Conservation (phyloP, 2,113 vertebrate species). For the Illadopsis cleaveri region DNA sequence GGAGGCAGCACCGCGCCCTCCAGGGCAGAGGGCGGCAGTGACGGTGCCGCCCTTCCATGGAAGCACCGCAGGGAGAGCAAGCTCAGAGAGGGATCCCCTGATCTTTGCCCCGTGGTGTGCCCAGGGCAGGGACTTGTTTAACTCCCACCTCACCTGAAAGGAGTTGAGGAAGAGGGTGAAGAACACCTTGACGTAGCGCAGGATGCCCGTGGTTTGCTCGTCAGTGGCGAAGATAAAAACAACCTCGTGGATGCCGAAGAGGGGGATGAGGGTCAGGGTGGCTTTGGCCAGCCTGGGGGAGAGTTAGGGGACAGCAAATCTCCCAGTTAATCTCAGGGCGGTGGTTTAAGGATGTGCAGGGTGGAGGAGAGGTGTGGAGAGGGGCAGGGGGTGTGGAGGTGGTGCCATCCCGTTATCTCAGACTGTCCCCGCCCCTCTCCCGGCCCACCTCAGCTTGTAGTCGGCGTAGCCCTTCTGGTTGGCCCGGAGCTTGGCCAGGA, state of each 20-base stretch:
- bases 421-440: background rate
- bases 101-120: background rate
- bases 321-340: background rate
- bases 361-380: background rate
- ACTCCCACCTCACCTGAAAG: conserved; percentile 75
- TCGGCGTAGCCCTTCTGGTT: conserved; percentile 77
- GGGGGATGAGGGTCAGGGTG: conserved; percentile 83
- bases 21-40: background rate
- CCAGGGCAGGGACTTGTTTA: background rate
- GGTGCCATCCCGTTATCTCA: background rate
- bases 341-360: accelerated
- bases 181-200: conserved; percentile 83
- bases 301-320: background rate
- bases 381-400: background rate
- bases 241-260: conserved; percentile 83
- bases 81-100: background rate
- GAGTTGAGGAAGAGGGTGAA: conserved; percentile 84
- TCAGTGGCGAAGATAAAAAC: conserved; percentile 83
- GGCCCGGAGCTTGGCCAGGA: conserved; percentile 82
- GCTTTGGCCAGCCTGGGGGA: conserved; percentile 80
- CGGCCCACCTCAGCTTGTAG: conserved; percentile 78
- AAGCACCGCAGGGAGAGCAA: accelerated
- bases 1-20: accelerated
- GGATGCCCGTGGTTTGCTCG: conserved; percentile 79
- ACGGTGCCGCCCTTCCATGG: accelerated